Base-by-base conservation (phyloP, 2,888 invertebrate genomes). In the Spodoptera exigua region DNA sequence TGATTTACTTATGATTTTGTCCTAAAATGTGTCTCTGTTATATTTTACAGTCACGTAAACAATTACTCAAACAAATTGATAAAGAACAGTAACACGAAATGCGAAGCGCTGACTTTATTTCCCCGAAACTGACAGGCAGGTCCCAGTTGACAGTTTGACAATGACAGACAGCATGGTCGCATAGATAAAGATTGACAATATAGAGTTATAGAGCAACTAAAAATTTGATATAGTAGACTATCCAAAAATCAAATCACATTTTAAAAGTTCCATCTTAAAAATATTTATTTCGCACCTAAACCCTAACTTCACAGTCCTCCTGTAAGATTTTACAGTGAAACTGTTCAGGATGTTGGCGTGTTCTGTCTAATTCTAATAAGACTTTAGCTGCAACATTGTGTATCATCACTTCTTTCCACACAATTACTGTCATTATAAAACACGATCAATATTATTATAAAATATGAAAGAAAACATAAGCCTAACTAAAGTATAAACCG, bases 21-120 rank as follows among this genome's bases (percentile, higher is more conserved):
- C 35, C 35, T 7, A 41, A 68, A 55, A 41, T 32, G 37, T 62
- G 46, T 27, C 43, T 52, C 41, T 41, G 55, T 47, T 40, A 62
- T 65, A 65, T 58, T 37, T 60, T 39, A 35, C 43, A 74, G 49
- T 59, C 69, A 62, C 45, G 56, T 69, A 64, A 70, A 71, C 63
- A 78, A 78, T 70, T 61, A 36, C 35, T 58, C 56, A 57, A 74
- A 70, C 78, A 78, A 68, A 58, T 51, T 48, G 52, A 18, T 61
- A 55, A 34, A 49, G 58, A 64, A 76, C 61, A 7, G 60, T 67
- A 73, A 54, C 74, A 61, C 53, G 48, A 60, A 57, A 54, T 48
- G 44, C 53, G 48, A 74, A 54, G 44, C 64, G 44, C 27, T 44
- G 7, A 46, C 47, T 37, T 49, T 70, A 74, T 74, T 74, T 71